A percentile compares a stretch with the other conserved stretches of the same genome.
Conservation (phyloP, 2,888 invertebrate species). For the Panopea generosa region DNA sequence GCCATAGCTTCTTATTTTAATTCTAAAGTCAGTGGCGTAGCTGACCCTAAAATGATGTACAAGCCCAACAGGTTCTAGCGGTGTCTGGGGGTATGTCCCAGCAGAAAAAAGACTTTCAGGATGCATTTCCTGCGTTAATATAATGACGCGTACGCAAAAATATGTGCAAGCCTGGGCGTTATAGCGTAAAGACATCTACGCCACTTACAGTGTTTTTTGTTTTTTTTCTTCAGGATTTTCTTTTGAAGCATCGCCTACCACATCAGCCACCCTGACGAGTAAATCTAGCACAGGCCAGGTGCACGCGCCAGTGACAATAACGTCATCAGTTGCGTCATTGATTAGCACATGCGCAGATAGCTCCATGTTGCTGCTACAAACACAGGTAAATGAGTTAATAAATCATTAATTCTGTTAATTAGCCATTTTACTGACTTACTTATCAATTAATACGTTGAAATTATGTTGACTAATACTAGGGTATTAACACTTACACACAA, state of each 20-base stretch:
- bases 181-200: too few relatives aligned
- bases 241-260: conserved; percentile 50
- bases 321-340: conserved; percentile 57
- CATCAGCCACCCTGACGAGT: conserved; percentile 66
- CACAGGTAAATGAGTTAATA: conserved; percentile 66
- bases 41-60: too few relatives aligned
- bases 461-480: conserved; percentile 16
- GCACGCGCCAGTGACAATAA: conserved; percentile 40
- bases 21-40: too few relatives aligned
- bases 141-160: too few relatives aligned
- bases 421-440: background rate
- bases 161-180: too few relatives aligned
- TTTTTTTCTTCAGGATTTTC: conserved; percentile 55
- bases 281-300: conserved; percentile 55
- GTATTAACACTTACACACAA: too few relatives aligned
- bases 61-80: too few relatives aligned
- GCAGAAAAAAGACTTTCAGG: too few relatives aligned
- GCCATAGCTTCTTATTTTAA: too few relatives aligned
- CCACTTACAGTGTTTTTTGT: too few relatives aligned
- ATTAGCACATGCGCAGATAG: conserved; percentile 67
- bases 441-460: conserved; percentile 16
- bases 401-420: background rate
- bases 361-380: conserved; percentile 78
- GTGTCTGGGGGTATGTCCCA: too few relatives aligned
- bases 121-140: too few relatives aligned